Base-by-base conservation (phyloP, 2,888 invertebrate species). In the Julus scandinavius region DNA sequence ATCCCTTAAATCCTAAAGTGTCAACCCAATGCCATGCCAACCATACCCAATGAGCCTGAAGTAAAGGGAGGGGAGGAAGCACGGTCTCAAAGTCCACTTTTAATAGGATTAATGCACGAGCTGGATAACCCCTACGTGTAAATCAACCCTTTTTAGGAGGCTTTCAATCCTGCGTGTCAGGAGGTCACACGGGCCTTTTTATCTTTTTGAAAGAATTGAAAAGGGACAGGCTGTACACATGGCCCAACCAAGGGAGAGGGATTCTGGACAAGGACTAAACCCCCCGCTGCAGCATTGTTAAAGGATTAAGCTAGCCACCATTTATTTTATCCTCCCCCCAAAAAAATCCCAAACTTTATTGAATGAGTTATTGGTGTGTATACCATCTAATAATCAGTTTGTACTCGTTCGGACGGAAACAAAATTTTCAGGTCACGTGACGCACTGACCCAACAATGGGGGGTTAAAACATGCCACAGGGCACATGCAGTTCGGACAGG, bases 21-120 rank as follows among this genome's bases (percentile, higher is more conserved):
- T 72, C 72, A 72, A 72, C 72, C 72, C 72, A 72, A 72, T 72
- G 29, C 72, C 72, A 29, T 72, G 72, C 72, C 72, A 72, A 72
- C 72, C 72, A 29, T 72, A 72, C 20, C 72, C n/a, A 72, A 72
- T 72, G 72, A 72, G 72, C 20, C 72, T 11, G 3, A 29, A 72
- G 20, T n/a, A 72, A 29, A 9, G 20, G 72, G 72, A 6, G 72
- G 9, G 72, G 72, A 7, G 29, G 20, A 11, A 29, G 72, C 72
- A 72, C 20, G 72, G 72, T 20, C 20, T 72, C 29, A 9, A 29
- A 72, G 20, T 72, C 72, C 20, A 20, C 29, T 29, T 72, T 72
- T 72, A 72, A 72, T 72, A 72, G 72, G 72, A 72, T 72, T 72
- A 72, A 29, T 72, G 72, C 72, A 72, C 29, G 72, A 72, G 72